Base-by-base conservation (phyloP, 2,797 vertebrate genomes). In the Naso thynnoides region DNA sequence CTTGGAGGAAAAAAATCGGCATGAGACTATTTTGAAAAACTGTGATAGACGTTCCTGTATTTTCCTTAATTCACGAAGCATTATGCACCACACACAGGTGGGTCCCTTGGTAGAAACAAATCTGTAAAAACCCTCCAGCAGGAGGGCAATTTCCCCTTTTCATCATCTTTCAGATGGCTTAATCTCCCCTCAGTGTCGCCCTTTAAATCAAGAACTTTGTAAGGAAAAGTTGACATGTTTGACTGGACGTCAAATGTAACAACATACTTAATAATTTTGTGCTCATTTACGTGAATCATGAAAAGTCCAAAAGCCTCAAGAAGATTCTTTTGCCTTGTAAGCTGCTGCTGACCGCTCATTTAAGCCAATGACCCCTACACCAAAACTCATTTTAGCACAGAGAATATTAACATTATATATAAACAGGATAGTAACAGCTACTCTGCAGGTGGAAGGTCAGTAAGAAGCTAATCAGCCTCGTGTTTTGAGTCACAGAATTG, bases 51-150 rank as follows among this genome's bases (percentile, higher is more conserved):
- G n/a, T n/a, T n/a, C n/a, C n/a, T n/a, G n/a, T n/a, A n/a, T n/a
- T n/a, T n/a, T n/a, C n/a, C n/a, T 26, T 7, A 21, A 18, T 14
- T 75, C 56, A 79, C 19, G 48, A 56, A 52, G 54, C 53, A 0
- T 15, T 2, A 0, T 14, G 24, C 15, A 13, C 1, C 16, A 27
- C 56, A 16, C 48, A 45, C 16, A 70, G 69, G 29, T 52, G 53
- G 29, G 33, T 38, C 6, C n/a, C 18, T 47, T 0, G 15, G 1
- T 15, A 21, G 10, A 57, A 52, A 58, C 44, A 73, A 67, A 52
- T 27, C 36, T 47, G 19, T 50, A 6, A 39, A 56, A 56, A 26
- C 9, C 4, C 33, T 16, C 3, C 29, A 62, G 47, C 8, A 13
- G 27, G 36, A 16, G 62, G 18, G 33, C 21, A 59, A 44, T 48